phyloP scores from a whole-genome alignment of 2,113 vertebrate genomes.

The Upupa epops region DNA sequence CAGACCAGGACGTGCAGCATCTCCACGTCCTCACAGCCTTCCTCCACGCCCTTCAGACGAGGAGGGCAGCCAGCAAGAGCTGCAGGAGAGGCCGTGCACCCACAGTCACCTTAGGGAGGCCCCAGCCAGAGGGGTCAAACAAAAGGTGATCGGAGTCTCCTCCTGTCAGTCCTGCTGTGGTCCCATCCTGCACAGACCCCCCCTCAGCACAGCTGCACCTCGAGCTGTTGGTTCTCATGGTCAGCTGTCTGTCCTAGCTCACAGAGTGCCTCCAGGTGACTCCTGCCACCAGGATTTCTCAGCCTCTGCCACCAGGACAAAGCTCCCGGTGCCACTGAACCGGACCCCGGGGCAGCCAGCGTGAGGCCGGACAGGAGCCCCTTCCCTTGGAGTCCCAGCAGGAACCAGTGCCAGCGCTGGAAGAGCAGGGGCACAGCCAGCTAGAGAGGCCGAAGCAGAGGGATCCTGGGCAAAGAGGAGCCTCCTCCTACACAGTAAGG shows the following conservation, averaged over 20 bases:
- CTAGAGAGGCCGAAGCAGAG: background rate
- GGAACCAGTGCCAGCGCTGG: background rate
- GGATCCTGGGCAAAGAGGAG: background rate
- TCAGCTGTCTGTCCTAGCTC: no score
- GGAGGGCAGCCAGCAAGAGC: no score
- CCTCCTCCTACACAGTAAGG: background rate
- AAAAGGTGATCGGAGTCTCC: background rate
- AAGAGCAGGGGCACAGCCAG: background rate
- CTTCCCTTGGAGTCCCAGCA: background rate
- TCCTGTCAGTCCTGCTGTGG: background rate
- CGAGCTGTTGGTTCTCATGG: background rate
- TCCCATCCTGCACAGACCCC: background rate
- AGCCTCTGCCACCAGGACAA: background rate
- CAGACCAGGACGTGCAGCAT: no score
- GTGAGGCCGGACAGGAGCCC: no score
- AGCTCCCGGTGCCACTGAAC: fast-evolving
- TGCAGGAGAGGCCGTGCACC: background rate
- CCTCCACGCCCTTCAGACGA: no score
- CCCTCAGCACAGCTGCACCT: background rate
- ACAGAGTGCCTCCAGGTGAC: background rate
- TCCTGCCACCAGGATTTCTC: fast-evolving
- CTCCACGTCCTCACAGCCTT: no score
- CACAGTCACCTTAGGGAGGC: background rate
- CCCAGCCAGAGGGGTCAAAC: background rate
- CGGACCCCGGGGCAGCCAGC: background rate